Percentiles rank a stretch among this genome's conserved stretches.
These are phyloP conservation scores for Miichthys miiuy DNA, from an alignment of 2,797 vertebrate species.

Conservation along the genomic window DNA sequence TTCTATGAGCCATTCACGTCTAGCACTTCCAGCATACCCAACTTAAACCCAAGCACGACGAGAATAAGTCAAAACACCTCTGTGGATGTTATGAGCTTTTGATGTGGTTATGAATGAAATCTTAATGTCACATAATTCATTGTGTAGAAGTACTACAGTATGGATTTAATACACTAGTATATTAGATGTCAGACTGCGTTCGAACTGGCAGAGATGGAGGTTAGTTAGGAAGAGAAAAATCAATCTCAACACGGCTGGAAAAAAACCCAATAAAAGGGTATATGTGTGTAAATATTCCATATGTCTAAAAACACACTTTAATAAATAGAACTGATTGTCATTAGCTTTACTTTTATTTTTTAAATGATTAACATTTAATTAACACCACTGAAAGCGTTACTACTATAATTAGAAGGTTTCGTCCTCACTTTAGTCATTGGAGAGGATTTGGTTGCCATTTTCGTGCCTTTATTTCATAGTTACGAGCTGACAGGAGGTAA, in stretches of 20 bases:
- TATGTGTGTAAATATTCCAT: background rate
- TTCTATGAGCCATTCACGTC: background rate
- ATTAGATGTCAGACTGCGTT: constrained; percentile 21
- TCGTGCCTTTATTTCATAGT: background rate
- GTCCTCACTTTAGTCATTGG: background rate
- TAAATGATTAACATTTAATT: background rate
- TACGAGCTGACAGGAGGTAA: background rate
- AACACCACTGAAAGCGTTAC: background rate
- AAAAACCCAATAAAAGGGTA: background rate
- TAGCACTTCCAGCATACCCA: background rate
- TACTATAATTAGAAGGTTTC: background rate
- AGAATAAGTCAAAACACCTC: background rate
- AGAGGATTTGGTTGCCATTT: background rate
- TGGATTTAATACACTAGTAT: background rate
- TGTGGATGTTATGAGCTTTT: background rate
- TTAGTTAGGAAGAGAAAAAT: constrained; percentile 36
- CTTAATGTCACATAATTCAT: background rate
- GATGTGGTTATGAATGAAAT: background rate
- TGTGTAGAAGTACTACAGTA: background rate
- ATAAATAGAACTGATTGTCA: background rate
- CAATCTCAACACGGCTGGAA: constrained; percentile 6
- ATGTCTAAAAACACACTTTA: background rate
- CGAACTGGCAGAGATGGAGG: constrained; percentile 24
- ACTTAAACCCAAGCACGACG: background rate
- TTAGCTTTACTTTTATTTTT: background rate